phyloP scores from a whole-genome alignment of 2,113 vertebrate genomes.

The Cyanoderma ruficeps region DNA sequence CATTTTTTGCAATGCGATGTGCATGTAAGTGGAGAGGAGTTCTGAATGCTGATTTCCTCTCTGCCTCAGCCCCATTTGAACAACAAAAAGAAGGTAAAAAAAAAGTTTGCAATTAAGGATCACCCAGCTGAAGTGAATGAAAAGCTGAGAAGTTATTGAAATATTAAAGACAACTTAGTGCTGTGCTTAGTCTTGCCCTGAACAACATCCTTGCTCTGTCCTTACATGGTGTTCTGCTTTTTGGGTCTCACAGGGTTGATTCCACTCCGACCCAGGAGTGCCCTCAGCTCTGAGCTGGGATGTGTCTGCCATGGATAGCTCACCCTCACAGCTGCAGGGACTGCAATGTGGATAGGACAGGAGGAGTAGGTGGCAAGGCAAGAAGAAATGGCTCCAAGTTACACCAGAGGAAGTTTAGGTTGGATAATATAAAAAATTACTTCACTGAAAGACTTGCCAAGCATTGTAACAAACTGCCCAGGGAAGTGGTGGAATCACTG shows the following conservation, averaged over 20 bases:
- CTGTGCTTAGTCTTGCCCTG: neutral
- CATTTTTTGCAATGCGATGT: neutral
- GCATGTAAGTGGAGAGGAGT: neutral
- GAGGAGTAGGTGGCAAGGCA: neutral
- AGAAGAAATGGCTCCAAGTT: neutral
- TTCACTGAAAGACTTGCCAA: neutral
- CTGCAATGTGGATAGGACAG: neutral
- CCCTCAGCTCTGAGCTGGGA: neutral
- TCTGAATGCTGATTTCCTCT: constrained; percentile 10
- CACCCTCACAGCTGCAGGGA: neutral
- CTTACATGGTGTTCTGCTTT: neutral
- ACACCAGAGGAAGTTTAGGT: neutral
- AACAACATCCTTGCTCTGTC: neutral
- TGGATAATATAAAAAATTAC: neutral
- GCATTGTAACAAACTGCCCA: neutral
- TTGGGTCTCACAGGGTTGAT: neutral
- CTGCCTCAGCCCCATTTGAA: neutral
- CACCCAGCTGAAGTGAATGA: neutral
- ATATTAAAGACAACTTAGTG: neutral
- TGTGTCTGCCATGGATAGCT: neutral
- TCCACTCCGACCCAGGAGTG: neutral
- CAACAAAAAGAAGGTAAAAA: neutral
- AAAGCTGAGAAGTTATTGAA: neutral
- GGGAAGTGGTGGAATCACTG: neutral
- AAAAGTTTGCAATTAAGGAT: neutral